A percentile compares a stretch with the other conserved stretches of the same genome.
Conservation (phyloP, 2,797 vertebrate genomes). For the Mormyrus proboscirostris region DNA sequence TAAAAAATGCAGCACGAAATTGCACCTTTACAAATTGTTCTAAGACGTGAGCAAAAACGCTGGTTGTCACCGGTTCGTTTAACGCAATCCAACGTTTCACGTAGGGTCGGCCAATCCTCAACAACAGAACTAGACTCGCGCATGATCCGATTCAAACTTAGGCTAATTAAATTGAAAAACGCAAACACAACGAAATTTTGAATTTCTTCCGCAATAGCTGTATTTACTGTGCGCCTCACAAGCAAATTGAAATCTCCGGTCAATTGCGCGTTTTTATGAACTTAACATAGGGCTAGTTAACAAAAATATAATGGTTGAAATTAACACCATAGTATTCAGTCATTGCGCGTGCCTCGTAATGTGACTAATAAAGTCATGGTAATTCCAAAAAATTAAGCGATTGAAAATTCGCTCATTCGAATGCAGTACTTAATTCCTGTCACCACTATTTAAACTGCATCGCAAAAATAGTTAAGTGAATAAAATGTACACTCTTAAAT, state of each 20-base stretch:
- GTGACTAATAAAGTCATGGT: not conserved
- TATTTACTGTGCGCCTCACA: not conserved
- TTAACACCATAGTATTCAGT: not conserved
- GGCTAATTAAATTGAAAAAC: not conserved
- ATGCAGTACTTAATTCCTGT: not conserved
- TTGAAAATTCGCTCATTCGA: not conserved
- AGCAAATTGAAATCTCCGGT: not conserved
- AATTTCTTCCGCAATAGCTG: not conserved
- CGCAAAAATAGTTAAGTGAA: not conserved
- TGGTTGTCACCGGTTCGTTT: not conserved
- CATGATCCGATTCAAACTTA: not conserved
- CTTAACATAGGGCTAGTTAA: not conserved
- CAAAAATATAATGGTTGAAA: not conserved
- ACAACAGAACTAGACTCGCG: not conserved
- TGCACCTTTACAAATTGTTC: not conserved
- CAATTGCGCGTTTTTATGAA: not conserved
- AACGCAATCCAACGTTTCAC: not conserved
- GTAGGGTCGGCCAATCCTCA: not conserved
- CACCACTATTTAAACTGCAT: not conserved
- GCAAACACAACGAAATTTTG: not conserved
- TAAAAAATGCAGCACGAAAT: not conserved
- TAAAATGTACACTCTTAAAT: not conserved
- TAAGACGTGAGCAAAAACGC: not conserved
- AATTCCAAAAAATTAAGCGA: not conserved
- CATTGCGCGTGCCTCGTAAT: not conserved